phyloP scores from a whole-genome alignment of 2,113 vertebrate genomes.

The Sceloporus undulatus region DNA sequence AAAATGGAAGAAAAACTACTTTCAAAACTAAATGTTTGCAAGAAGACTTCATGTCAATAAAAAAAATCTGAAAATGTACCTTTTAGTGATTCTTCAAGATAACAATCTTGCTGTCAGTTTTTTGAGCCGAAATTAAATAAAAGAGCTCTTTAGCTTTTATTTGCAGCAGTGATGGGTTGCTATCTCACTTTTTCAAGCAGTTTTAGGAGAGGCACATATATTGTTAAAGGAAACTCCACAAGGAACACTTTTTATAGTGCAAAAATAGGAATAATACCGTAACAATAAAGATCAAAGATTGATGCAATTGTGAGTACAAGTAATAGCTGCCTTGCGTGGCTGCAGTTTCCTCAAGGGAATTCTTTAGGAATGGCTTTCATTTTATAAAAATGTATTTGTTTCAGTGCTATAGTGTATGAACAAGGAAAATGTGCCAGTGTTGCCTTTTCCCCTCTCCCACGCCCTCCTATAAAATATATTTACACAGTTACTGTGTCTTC shows the following conservation, averaged over 20 bases:
- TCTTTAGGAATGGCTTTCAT: slow-evolving; percentile 70
- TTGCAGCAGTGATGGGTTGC: slow-evolving; percentile 51
- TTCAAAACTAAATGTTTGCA: slow-evolving; percentile 46
- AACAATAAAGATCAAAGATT: slow-evolving; percentile 75
- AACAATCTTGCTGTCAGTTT: slow-evolving; percentile 38
- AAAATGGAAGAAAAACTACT: slow-evolving; percentile 1
- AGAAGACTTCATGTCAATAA: slow-evolving; percentile 17
- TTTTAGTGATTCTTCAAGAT: slow-evolving; percentile 51
- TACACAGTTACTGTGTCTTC: neutral
- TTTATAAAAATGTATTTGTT: slow-evolving; percentile 71
- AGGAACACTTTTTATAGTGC: slow-evolving; percentile 67
- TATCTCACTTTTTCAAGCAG: slow-evolving; percentile 45
- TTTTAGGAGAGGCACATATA: slow-evolving; percentile 59
- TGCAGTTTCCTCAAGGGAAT: slow-evolving; percentile 67
- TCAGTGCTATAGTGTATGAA: slow-evolving; percentile 8
- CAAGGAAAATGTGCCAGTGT: slow-evolving; percentile 26
- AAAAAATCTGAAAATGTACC: slow-evolving; percentile 52
- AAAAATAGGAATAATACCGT: slow-evolving; percentile 69
- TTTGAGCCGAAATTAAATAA: slow-evolving; percentile 57
- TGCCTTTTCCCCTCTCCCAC: neutral
- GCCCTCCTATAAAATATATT: slow-evolving; percentile 3
- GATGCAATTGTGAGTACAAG: slow-evolving; percentile 73
- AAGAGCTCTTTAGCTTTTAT: slow-evolving; percentile 60
- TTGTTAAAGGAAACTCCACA: slow-evolving; percentile 68
- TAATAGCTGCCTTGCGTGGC: slow-evolving; percentile 63